Base-by-base conservation (phyloP, 2,113 vertebrate genomes). In the Channa maculata region DNA sequence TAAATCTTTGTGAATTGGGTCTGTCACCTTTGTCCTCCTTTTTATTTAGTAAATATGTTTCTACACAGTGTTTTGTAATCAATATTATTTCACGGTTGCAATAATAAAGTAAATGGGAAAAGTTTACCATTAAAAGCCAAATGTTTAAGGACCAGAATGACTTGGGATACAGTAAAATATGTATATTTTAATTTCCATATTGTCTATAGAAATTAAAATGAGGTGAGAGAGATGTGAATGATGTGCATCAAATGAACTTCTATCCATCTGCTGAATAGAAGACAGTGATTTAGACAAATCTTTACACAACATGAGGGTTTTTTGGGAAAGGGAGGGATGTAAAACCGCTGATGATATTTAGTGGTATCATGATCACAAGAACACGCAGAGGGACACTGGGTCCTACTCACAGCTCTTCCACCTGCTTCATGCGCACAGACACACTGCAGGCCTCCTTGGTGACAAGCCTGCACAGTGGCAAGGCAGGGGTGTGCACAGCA, bases 381-480 rank as follows among this genome's bases (percentile, higher is more conserved):
- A 88, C 79, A 91, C 53, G 53, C 55, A 79, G 82, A 86, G 88
- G 83, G 76, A 88, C 60, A 41, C 75, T 15, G 85, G 71, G 49
- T 94, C 95, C 95, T 98, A 99, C 98, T 99, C 97, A 99, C 98
- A 99, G 96, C 96, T 99, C 98, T 95, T 97, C 96, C 91, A 99
- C 97, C 98, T 99, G 98, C 95, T 97, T 97, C 97, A 98, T 99
- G 95, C 98, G 98, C 85, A 98, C 96, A 95, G 98, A 99, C 70
- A 99, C 98, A 90, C 98, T 99, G 96, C 97, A 97, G 91, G 95
- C 94, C 93, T 99, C 98, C 96, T 99, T 99, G 96, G 96, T 95
- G 93, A 96, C 88, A 83, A 96, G 95, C 96, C 98, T 97, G 89
- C 88, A 62, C 88, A 77, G 65, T 36, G 79, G 79, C 86, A 75